Base-by-base conservation (phyloP, 2,888 invertebrate species). In the Amiota mariae region DNA sequence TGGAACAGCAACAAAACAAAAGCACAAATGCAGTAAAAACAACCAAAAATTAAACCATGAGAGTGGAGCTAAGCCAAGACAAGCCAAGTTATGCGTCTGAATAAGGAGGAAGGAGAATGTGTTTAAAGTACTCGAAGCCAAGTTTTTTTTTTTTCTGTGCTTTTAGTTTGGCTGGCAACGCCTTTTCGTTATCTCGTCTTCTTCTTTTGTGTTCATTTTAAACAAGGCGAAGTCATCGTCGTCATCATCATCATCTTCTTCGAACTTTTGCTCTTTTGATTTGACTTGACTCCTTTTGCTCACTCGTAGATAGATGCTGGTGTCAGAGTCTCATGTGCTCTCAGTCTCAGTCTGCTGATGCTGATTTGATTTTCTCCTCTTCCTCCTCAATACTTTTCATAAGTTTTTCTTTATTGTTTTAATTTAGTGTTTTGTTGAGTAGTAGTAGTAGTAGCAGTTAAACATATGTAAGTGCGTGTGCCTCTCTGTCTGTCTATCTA, bases 161-260 rank as follows among this genome's bases (percentile, higher is more conserved):
- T 51, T 51, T n/a, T 36, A 36, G 36, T 36, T 36, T 36, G 8
- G 36, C 36, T 15, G 67, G 67, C 67, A 67, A 67, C 67, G 67
- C 67, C 67, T 67, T 67, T 67, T 51, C 67, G 12, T 47, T 67
- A 51, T 67, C 51, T 51, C 51, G 54, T 54, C 54, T 54, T n/a
- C 54, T 54, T 54, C 57, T 57, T 36, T 57, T 18, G 57, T 20
- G 2, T 57, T 57, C 15, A 18, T 57, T 57, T 18, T 57, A 13
- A 54, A 12, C 36, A 36, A 36, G 6, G 36, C 36, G 6, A 36
- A 36, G 36, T 36, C 36, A 36, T 36, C 36, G 36, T 36, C 36
- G 6, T 36, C 36, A 36, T 36, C 36, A 36, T 36, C 36, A 36
- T 36, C 36, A 36, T 36, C 2, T 2, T 36, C 36, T 36, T 36